Evolutionary conservation across 1,140 invertebrate species (phyloP), one percentile per base, ranked within the genome.

Genomic region (Linepithema humile): DNA sequence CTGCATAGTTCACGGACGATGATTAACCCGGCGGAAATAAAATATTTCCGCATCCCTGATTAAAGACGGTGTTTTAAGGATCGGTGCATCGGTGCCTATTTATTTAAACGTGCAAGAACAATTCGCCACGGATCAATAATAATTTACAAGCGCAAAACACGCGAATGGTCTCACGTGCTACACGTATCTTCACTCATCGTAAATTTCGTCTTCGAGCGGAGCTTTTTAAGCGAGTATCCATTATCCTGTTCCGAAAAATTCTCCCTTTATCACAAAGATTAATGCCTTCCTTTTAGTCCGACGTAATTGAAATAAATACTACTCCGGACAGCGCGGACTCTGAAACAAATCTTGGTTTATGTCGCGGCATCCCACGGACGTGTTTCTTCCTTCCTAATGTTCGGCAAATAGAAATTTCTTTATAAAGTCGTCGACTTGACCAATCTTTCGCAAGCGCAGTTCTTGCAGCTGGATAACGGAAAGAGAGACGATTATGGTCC

Each of bases 271-370:
- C 48, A 80, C 70, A 12, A 80, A 80, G 75, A 80, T 43, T 26
- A 29, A 80, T 80, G 50, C 6, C 32, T 23, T 20, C 26, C 26
- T 55, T 26, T 80, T 70, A 43, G 48, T 4, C 7, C 29, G 64
- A 70, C 64, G 64, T 70, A 70, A 80, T 80, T 80, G 75, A 80
- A 80, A 80, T 70, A 80, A 80, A 80, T 80, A 80, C 6, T 38
- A 26, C 35, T 69, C 64, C 45, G 17, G 3, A 29, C 75, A 0
- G n/a, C 15, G 45, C 20, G 48, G 64, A 78, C 69, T 38, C 48
- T 32, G 75, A 80, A 55, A 80, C 75, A 80, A 80, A 80, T 80
- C 75, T 80, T 70, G 50, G 35, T 80, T 80, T 80, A 32, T 57
- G 75, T 80, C 64, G 73, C 64, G 35, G 9, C 6, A 69, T 55